Evolutionary conservation across 2,113 vertebrate genomes (phyloP), one percentile per base, ranked within the genome.

Genomic region (Stercorarius parasiticus): DNA sequence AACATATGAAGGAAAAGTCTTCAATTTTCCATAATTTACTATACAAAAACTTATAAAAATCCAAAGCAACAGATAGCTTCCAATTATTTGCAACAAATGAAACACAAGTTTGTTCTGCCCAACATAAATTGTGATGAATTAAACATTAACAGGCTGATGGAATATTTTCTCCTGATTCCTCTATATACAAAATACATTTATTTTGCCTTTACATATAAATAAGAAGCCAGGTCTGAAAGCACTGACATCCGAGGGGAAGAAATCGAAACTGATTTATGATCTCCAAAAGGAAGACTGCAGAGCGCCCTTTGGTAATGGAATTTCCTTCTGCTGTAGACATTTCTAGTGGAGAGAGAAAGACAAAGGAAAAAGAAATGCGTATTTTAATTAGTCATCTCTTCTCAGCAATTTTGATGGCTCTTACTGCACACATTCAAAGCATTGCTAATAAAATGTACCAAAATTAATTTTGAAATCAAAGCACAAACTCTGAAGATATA

Each of bases 221-320:
- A 90, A 42, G 49, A 82, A 77, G 12, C 30, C 67, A 58, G 47
- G 49, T 61, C 69, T 71, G 70, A 64, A 67, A 58, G 69, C 59
- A 55, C 21, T 14, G 71, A 71, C n/a, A 32, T 79, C 59, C 69
- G 17, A 10, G 16, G n/a, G 86, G 34, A 81, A n/a, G 34, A 79
- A 86, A 56, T 7, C 13, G 11, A 49, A 59, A 43, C 26, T 15
- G 2, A 67, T 53, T 98, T 97, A 99, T 7, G 98, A 97, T 91
- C 97, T 98, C 99, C 99, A 99, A 96, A 99, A 99, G 30, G 93
- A 87, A 22, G 99, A 65, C 26, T 92, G 96, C 79, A 99, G 98
- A 84, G 98, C 97, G 2, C 99, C 99, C 94, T 98, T 99, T 30
- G 99, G 99, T 5, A 98, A 88, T 22, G 98, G 98, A 85, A 99